Evolutionary conservation across 2,888 invertebrate species (phyloP).

Genomic region (Amblyteles armatorius): DNA sequence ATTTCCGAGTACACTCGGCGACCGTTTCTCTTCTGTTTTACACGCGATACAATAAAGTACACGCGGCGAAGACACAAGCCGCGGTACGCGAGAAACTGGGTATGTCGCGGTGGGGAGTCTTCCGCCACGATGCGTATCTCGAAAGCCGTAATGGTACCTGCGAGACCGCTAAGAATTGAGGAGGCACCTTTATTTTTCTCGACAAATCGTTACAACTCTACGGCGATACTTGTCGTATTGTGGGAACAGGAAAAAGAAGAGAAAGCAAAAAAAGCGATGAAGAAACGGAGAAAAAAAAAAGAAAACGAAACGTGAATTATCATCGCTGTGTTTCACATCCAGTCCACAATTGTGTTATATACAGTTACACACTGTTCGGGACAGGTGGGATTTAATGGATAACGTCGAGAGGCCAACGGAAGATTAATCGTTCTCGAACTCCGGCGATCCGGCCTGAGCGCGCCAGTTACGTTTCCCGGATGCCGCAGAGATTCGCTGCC

Average conservation of each 20-base stretch:
- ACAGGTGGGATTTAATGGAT: slow-evolving; percentile 48
- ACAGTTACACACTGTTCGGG: slow-evolving; percentile 32
- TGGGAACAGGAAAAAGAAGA: neutral
- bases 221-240: slow-evolving; percentile 21
- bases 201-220: slow-evolving; percentile 34
- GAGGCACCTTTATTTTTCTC: slow-evolving; percentile 8
- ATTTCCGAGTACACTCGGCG: slow-evolving; percentile 38
- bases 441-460: slow-evolving; percentile 15
- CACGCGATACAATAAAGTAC: slow-evolving; percentile 54
- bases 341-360: slow-evolving; percentile 28
- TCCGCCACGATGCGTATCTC: slow-evolving; percentile 55
- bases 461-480: slow-evolving; percentile 36
- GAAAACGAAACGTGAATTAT: slow-evolving; percentile 16
- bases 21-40: slow-evolving; percentile 57
- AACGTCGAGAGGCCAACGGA: slow-evolving; percentile 46
- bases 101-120: slow-evolving; percentile 63
- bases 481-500: slow-evolving; percentile 19
- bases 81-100: slow-evolving; percentile 56
- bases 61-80: slow-evolving; percentile 20
- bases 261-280: neutral
- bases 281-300: neutral
- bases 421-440: slow-evolving; percentile 51
- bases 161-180: slow-evolving; percentile 39
- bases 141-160: slow-evolving; percentile 39
- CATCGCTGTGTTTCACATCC: slow-evolving; percentile 20